Evolutionary conservation across 2,888 invertebrate genomes (phyloP).

Genomic region (Crematogaster levior): DNA sequence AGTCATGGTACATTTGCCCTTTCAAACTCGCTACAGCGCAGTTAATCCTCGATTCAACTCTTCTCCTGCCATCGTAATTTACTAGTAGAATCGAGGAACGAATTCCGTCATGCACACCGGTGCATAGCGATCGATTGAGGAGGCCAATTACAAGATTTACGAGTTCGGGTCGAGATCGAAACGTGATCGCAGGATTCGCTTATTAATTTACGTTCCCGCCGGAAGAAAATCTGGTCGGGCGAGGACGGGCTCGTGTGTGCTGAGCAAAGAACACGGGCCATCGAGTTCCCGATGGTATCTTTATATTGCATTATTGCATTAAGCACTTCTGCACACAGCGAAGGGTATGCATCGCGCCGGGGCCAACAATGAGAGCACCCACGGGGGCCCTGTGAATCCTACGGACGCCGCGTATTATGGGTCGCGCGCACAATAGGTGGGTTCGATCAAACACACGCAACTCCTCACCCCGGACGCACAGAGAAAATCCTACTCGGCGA

Average conservation of each 20-base stretch:
- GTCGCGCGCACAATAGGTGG: slow-evolving; percentile 66
- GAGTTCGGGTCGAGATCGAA: slow-evolving; percentile 42
- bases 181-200: slow-evolving; percentile 45
- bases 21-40: background rate
- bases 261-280: slow-evolving; percentile 71
- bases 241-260: slow-evolving; percentile 54
- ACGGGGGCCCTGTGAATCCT: slow-evolving; percentile 70
- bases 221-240: slow-evolving; percentile 54
- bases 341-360: slow-evolving; percentile 73
- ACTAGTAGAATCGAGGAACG: background rate
- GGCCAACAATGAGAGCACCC: slow-evolving; percentile 75
- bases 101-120: slow-evolving; percentile 5
- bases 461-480: slow-evolving; percentile 57
- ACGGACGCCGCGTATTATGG: slow-evolving; percentile 69
- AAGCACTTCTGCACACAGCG: slow-evolving; percentile 84
- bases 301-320: slow-evolving; percentile 84
- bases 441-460: slow-evolving; percentile 75
- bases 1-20: slow-evolving; percentile 26
- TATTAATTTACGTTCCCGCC: slow-evolving; percentile 75
- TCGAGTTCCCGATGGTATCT: slow-evolving; percentile 81
- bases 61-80: slow-evolving; percentile 16
- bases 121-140: slow-evolving; percentile 4
- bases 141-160: slow-evolving; percentile 51
- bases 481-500: slow-evolving; percentile 47
- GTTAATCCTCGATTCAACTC: slow-evolving; percentile 24